Percentiles rank a stretch among this genome's conserved stretches.
Conservation (phyloP, 2,797 vertebrate genomes). For the Caiman crocodilus region DNA sequence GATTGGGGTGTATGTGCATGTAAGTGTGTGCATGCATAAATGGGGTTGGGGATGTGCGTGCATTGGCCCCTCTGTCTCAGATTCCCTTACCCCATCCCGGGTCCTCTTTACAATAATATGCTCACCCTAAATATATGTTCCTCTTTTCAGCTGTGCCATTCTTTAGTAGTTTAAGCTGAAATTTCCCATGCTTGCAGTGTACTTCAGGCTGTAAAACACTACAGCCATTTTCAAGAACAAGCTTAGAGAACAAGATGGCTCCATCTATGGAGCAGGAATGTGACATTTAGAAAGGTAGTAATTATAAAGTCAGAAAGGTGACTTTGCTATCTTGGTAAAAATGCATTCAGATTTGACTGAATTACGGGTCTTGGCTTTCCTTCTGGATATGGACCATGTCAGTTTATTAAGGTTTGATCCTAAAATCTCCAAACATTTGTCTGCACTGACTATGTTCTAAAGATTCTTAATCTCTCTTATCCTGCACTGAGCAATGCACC, state of each 20-base stretch:
- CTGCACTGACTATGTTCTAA: background rate
- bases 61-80: too few species aligned
- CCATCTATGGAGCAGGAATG: background rate
- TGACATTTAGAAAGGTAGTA: constrained; percentile 14
- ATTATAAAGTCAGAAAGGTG: background rate
- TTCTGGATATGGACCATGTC: background rate
- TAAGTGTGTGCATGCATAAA: too few species aligned
- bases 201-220: background rate
- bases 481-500: background rate
- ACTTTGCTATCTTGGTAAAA: constrained; percentile 1
- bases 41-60: too few species aligned
- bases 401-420: background rate
- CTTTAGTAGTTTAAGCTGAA: background rate
- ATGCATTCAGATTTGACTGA: background rate
- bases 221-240: background rate
- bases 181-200: background rate
- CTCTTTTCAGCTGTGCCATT: background rate
- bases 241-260: background rate
- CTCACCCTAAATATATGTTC: background rate
- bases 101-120: too few species aligned
- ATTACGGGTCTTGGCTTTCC: background rate
- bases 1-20: too few species aligned
- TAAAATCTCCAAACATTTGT: background rate
- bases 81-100: too few species aligned
- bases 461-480: background rate